Conservation (phyloP, 2,888 invertebrate genomes). For the Caenorhabditis panamensis region DNA sequence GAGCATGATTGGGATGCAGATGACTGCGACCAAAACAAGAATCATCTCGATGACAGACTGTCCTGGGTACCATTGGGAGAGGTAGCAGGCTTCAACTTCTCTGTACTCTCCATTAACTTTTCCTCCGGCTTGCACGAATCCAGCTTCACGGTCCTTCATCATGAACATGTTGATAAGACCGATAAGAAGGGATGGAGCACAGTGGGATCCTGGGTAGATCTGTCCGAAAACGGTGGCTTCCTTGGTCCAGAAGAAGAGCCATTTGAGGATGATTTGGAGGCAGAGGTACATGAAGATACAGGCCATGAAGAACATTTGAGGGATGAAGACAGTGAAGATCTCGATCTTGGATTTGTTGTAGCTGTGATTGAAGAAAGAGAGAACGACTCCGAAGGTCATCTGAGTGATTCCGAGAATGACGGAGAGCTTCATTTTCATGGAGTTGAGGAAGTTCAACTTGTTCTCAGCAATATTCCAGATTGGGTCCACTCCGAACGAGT, state of each 20-base stretch:
- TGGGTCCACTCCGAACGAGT: constrained; percentile 83
- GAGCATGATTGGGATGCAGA: constrained; percentile 81
- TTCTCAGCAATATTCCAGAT: constrained; percentile 81
- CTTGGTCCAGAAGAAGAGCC: constrained; percentile 83
- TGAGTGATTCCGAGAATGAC: constrained; percentile 80
- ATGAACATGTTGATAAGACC: constrained; percentile 80
- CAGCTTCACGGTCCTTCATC: constrained; percentile 66
- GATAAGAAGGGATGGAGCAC: constrained; percentile 81
- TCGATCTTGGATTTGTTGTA: constrained; percentile 86
- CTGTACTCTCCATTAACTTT: constrained; percentile 50
- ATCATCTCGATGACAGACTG: constrained; percentile 81
- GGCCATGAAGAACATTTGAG: constrained; percentile 92
- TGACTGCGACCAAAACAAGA: constrained; percentile 81
- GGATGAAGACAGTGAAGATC: constrained; percentile 94
- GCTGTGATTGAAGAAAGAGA: constrained; percentile 81
- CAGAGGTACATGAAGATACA: constrained; percentile 96
- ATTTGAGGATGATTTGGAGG: constrained; percentile 82
- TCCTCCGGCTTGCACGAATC: constrained; percentile 55
- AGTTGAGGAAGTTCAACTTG: constrained; percentile 81
- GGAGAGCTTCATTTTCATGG: constrained; percentile 81
- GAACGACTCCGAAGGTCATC: constrained; percentile 81
- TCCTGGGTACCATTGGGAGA: constrained; percentile 82
- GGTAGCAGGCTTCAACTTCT: constrained; percentile 69
- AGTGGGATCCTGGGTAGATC: constrained; percentile 80
- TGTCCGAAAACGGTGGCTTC: constrained; percentile 70